These are phyloP conservation scores for Rhopalosiphum maidis DNA, from an alignment of 1,140 invertebrate genomes.

Conservation along the genomic window DNA sequence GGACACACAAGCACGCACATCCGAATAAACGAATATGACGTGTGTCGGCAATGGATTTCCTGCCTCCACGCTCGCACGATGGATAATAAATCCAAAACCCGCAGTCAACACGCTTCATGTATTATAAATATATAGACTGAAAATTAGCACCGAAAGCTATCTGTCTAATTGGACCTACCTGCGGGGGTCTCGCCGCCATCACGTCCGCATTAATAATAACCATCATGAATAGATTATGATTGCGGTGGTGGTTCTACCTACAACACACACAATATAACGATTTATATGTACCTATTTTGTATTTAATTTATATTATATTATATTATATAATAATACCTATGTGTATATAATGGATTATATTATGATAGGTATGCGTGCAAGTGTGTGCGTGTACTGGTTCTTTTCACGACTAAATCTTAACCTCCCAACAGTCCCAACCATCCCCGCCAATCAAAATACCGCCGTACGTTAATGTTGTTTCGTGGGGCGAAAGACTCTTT, in stretches of 20 bases:
- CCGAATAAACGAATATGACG: conserved; percentile 13
- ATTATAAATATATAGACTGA: not conserved
- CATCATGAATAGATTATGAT: conserved; percentile 3
- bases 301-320: not conserved
- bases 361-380: not conserved
- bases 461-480: not conserved
- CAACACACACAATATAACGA: not conserved
- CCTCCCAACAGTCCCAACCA: too few relatives aligned
- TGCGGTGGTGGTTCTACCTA: not conserved
- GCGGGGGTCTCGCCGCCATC: not conserved
- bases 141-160: conserved; percentile 4
- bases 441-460: not conserved
- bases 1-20: not conserved
- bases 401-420: not conserved
- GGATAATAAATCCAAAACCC: not conserved
- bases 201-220: conserved; percentile 3
- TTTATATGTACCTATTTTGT: conserved; percentile 10
- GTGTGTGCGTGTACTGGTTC: not conserved
- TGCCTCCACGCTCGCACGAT: not conserved
- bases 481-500: not conserved
- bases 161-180: not conserved
- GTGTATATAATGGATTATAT: not conserved
- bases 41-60: conserved; percentile 7
- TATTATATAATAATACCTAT: not conserved
- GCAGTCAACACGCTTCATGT: not conserved